Conservation (phyloP, 2,888 invertebrate genomes). For the Tricholauxania praeusta region DNA sequence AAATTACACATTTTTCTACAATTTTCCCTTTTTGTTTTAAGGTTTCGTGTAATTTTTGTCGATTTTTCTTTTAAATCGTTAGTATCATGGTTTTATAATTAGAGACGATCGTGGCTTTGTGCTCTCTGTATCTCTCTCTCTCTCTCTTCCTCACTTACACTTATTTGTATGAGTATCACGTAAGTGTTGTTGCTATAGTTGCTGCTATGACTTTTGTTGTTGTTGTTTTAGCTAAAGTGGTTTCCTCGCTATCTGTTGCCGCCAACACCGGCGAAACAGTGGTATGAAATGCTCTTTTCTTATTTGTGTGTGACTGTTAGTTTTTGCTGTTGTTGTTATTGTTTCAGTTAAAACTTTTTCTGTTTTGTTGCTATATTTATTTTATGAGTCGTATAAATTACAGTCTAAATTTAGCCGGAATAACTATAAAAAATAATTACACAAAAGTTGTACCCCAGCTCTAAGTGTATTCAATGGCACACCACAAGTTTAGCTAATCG, state of each 20-base stretch:
- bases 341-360: too few relatives aligned
- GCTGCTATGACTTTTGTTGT: slow-evolving; percentile 43
- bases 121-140: slow-evolving; percentile 14
- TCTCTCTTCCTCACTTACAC: too few relatives aligned
- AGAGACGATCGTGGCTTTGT: slow-evolving; percentile 14
- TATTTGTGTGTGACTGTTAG: neutral
- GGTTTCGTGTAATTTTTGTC: neutral
- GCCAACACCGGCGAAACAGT: slow-evolving; percentile 3
- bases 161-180: slow-evolving; percentile 13
- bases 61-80: slow-evolving; percentile 6
- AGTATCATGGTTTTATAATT: slow-evolving; percentile 12
- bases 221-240: slow-evolving; percentile 21
- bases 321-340: neutral
- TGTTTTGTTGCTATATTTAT: too few relatives aligned
- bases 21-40: slow-evolving; percentile 1
- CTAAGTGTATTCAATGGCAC: too few relatives aligned
- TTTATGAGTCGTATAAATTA: too few relatives aligned
- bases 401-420: too few relatives aligned
- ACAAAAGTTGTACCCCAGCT: too few relatives aligned
- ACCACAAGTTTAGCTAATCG: too few relatives aligned
- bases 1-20: slow-evolving; percentile 1
- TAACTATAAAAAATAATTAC: too few relatives aligned
- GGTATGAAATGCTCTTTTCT: neutral
- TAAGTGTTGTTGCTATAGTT: too few relatives aligned
- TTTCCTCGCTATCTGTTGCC: slow-evolving; percentile 5